Conservation (phyloP, 2,797 vertebrate species). For the Iguana delicatissima region DNA sequence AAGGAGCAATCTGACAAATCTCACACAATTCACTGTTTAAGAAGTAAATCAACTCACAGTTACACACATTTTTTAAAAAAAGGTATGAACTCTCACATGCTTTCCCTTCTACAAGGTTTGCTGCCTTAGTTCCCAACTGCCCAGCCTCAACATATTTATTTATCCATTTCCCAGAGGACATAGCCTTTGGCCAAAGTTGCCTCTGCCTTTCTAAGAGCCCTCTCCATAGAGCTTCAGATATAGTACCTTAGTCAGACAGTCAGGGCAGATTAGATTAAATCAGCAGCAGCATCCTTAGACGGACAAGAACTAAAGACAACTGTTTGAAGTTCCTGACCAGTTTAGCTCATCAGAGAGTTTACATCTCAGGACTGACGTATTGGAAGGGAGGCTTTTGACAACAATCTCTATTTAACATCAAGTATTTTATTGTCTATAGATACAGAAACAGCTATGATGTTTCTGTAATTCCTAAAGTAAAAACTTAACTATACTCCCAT, state of each 20-base stretch:
- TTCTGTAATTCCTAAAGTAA: background rate
- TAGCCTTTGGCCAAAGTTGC: background rate
- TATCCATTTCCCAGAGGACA: background rate
- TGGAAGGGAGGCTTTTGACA: constrained; percentile 6
- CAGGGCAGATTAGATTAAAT: background rate
- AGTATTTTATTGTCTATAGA: constrained; percentile 29
- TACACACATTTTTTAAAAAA: background rate
- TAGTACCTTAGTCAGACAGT: background rate
- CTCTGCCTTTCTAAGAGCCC: background rate
- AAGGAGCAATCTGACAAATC: background rate
- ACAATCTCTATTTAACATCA: background rate
- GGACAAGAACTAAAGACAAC: background rate
- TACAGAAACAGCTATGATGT: constrained; percentile 36
- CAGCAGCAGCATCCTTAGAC: background rate
- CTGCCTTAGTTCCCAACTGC: background rate
- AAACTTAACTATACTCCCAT: background rate
- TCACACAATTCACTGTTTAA: background rate
- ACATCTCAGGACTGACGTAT: background rate
- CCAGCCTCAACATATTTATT: background rate
- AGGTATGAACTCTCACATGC: too few species aligned
- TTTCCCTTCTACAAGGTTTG: background rate
- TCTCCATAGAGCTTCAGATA: background rate
- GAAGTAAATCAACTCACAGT: background rate
- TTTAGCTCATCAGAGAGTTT: constrained; percentile 14
- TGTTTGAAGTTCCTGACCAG: background rate